Base-by-base conservation (phyloP, 2,888 invertebrate genomes). In the Erebia ligea region DNA sequence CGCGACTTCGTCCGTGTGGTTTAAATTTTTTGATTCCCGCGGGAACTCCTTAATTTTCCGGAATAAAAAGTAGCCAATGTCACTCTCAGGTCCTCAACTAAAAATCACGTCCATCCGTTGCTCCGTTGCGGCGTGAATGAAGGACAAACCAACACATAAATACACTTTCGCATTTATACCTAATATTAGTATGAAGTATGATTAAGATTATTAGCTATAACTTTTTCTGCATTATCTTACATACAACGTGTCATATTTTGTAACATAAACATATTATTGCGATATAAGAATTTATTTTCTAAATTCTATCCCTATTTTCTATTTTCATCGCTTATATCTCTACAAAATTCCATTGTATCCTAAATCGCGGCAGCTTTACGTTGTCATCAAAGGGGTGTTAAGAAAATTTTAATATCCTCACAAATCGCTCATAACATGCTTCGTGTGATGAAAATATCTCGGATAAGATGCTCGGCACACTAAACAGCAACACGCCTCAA, bases 381-480 rank as follows among this genome's bases (percentile, higher is more conserved):
- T 52, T 69, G 69, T 73, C 73, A 73, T 64, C 63, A 66, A 71
- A 71, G 68, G 67, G 70, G 68, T 59, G 69, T 67, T 69, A 72
- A 70, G 68, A 73, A 73, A 71, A 75, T 74, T 76, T 76, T 78
- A 75, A 78, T 77, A 78, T 77, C 73, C 75, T 82, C 83, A 86
- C 87, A 90, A 89, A 90, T 89, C 85, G 86, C 80, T 84, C 85
- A 81, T 83, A 84, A 85, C 81, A 83, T 78, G 77, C 73, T 73
- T 73, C 76, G 74, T 76, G 70, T 78, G 75, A 77, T 79, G 82
- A 83, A 85, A 83, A 81, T 84, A 81, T 82, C 80, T 80, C 79
- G 80, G 79, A 88, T 89, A 89, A 85, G 84, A 81, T 83, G 83
- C 86, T 86, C 86, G 75, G 79, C 76, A 80, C 84, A 91, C 91